Percentiles rank a stretch among this genome's conserved stretches.
phyloP scores from a whole-genome alignment of 1,140 invertebrate species.

The Orchesella cincta region DNA sequence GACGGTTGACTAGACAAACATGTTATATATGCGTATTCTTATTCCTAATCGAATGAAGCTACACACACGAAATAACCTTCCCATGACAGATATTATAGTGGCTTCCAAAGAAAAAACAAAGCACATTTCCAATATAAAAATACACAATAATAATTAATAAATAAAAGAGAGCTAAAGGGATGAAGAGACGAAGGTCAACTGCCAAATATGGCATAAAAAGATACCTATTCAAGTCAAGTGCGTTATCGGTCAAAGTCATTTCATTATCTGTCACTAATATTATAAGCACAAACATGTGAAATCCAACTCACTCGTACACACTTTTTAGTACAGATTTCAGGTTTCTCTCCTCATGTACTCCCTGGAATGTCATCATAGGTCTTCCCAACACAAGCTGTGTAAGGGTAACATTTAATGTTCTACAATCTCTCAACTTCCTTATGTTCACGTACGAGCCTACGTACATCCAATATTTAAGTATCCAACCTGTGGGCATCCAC shows the following conservation, averaged over 20 bases:
- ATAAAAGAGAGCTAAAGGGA: neutral
- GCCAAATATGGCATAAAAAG: neutral
- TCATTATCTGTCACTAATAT: neutral
- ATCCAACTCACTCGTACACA: no score
- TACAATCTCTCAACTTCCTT: no score
- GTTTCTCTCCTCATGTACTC: no score
- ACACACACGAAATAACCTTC: neutral
- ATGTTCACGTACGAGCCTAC: no score
- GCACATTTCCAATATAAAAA: neutral
- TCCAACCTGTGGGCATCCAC: no score
- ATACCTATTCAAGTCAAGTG: neutral
- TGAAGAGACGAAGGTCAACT: neutral
- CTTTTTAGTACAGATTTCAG: no score
- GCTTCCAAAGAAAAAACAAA: neutral
- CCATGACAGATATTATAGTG: neutral
- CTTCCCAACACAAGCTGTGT: no score
- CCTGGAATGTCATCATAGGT: no score
- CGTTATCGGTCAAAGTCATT: neutral
- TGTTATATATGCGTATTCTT: neutral
- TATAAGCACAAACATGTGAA: neutral
- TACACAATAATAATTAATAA: neutral
- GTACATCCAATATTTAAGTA: no score
- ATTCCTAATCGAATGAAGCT: neutral
- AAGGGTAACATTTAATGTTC: no score
- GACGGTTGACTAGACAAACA: neutral